These are phyloP conservation scores for Holotrichia oblita DNA, from an alignment of 1,140 invertebrate genomes.

Conservation along the genomic window DNA sequence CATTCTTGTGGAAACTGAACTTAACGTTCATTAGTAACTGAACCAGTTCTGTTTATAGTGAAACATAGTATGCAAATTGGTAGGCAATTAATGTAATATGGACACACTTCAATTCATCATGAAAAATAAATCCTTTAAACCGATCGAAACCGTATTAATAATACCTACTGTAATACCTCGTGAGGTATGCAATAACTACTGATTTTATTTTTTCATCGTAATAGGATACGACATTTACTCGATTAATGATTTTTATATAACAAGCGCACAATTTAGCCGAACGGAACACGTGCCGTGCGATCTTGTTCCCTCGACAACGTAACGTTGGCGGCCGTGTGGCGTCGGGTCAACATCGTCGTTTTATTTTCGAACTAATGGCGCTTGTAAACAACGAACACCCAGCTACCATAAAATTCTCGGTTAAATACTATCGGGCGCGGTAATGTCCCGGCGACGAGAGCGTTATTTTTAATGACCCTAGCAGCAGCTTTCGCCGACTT, in stretches of 20 bases:
- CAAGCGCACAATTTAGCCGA: not conserved
- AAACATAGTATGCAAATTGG: too few species aligned
- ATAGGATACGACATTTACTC: not conserved
- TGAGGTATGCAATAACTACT: not conserved
- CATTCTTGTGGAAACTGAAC: too few species aligned
- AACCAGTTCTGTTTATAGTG: too few species aligned
- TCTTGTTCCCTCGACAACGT: conserved; percentile 2
- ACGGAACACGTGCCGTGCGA: not conserved
- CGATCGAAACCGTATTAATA: too few species aligned
- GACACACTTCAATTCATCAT: too few species aligned
- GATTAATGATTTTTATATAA: conserved; percentile 10
- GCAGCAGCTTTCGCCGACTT: conserved; percentile 10
- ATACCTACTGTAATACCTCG: too few species aligned
- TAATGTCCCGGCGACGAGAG: conserved; percentile 21
- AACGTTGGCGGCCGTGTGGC: not conserved
- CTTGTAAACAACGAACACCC: conserved; percentile 32
- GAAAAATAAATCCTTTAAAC: too few species aligned
- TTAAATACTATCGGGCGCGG: conserved; percentile 37
- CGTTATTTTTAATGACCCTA: conserved; percentile 37
- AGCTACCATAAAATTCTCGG: conserved; percentile 31
- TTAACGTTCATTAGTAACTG: too few species aligned
- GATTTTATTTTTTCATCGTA: not conserved
- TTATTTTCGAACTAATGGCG: conserved; percentile 36
- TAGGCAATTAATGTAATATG: too few species aligned
- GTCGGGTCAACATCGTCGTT: conserved; percentile 32